phyloP scores from a whole-genome alignment of 2,113 vertebrate species.

The Cheilinus undulatus region DNA sequence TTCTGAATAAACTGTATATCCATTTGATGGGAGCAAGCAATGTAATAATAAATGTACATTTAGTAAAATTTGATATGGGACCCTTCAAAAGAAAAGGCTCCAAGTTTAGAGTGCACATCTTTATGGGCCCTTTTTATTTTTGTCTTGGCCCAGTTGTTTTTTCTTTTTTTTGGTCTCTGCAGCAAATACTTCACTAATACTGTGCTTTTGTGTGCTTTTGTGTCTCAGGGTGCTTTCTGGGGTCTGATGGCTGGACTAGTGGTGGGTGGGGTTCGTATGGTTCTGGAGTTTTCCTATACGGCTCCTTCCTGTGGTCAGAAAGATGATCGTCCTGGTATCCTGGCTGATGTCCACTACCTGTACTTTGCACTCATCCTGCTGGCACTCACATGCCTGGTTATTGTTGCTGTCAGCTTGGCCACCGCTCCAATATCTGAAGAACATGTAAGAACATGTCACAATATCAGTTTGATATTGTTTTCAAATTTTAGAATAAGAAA shows the following conservation, averaged over 20 bases:
- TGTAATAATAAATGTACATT: too few relatives aligned
- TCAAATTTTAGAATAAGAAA: neutral
- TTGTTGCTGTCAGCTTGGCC: slow-evolving; percentile 84
- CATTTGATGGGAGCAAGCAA: too few relatives aligned
- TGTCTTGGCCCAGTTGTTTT: too few relatives aligned
- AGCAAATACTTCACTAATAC: neutral
- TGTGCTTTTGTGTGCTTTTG: slow-evolving; percentile 13
- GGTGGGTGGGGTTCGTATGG: slow-evolving; percentile 86
- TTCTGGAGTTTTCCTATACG: slow-evolving; percentile 88
- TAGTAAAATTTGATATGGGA: too few relatives aligned
- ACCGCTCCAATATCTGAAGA: slow-evolving; percentile 87
- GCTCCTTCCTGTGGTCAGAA: slow-evolving; percentile 88
- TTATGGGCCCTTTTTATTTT: too few relatives aligned
- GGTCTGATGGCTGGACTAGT: slow-evolving; percentile 90
- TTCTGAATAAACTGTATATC: too few relatives aligned
- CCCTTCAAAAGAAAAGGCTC: too few relatives aligned
- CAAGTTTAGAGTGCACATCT: too few relatives aligned
- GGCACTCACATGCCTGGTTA: slow-evolving; percentile 82
- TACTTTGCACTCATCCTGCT: slow-evolving; percentile 94
- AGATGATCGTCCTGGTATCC: slow-evolving; percentile 86
- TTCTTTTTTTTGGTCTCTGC: neutral
- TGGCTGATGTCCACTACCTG: slow-evolving; percentile 92
- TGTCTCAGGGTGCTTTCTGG: slow-evolving; percentile 95
- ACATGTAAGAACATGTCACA: slow-evolving; percentile 81
- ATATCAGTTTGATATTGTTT: neutral